Evolutionary conservation across 2,888 invertebrate species (phyloP).

Genomic region (Acanthococcus lagerstroemiae): DNA sequence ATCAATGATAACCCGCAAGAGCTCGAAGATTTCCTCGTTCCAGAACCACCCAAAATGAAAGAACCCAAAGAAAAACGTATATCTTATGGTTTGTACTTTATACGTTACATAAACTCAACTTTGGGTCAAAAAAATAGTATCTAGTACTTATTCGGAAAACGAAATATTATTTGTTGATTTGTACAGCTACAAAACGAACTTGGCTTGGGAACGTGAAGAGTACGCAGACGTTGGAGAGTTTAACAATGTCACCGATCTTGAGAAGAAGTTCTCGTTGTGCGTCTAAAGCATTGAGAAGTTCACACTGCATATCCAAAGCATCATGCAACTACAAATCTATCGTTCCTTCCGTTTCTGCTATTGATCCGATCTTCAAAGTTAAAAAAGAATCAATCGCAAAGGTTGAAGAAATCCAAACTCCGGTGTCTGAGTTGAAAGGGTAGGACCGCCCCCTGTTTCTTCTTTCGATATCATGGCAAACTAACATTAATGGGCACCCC

Average conservation of each 20-base stretch:
- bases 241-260: not conserved
- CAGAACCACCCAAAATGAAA: conserved; percentile 11
- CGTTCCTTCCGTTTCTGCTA: not conserved
- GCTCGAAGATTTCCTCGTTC: conserved; percentile 8
- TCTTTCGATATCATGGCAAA: no score
- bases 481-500: no score
- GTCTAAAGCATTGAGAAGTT: conserved; percentile 3
- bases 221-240: not conserved
- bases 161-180: not conserved
- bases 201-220: not conserved
- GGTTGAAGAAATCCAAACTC: not conserved
- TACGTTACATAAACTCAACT: not conserved
- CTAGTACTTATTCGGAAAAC: not conserved
- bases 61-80: conserved; percentile 12
- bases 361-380: not conserved
- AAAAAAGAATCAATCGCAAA: no score
- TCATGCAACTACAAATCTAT: no score
- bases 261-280: conserved; percentile 14
- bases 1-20: conserved; percentile 8
- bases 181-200: not conserved
- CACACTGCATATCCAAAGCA: not conserved
- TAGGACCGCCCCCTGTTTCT: not conserved
- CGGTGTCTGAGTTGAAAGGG: not conserved
- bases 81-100: not conserved
- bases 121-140: not conserved